A percentile compares a stretch with the other conserved stretches of the same genome.
Evolutionary conservation across 2,888 invertebrate species (phyloP).

Genomic region (Boloria euphrosyne): DNA sequence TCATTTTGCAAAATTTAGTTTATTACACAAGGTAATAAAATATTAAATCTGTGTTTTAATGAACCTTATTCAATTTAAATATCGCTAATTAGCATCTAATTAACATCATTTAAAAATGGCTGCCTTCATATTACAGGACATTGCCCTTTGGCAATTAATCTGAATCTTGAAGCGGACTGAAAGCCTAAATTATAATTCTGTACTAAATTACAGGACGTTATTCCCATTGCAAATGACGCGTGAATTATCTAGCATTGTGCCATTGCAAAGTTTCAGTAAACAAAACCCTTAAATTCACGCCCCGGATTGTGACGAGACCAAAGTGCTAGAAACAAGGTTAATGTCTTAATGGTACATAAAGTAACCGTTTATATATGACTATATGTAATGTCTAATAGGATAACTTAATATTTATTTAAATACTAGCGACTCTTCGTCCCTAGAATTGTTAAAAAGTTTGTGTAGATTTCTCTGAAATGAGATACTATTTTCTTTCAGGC

Average conservation of each 20-base stretch:
- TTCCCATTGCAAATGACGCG: slow-evolving; percentile 17
- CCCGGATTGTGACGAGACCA: slow-evolving; percentile 32
- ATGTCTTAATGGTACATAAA: slow-evolving; percentile 46
- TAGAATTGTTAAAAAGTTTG: too few relatives aligned
- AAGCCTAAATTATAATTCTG: slow-evolving; percentile 12
- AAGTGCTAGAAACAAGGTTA: slow-evolving; percentile 38
- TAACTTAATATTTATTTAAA: neutral
- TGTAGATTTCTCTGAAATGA: too few relatives aligned
- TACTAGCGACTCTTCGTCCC: too few relatives aligned
- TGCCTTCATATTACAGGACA: neutral
- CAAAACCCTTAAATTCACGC: slow-evolving; percentile 41
- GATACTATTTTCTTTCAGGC: too few relatives aligned
- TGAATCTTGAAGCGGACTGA: slow-evolving; percentile 4
- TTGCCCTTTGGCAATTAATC: neutral
- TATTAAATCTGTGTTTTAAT: too few relatives aligned
- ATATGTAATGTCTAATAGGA: slow-evolving; percentile 11
- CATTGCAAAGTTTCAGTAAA: slow-evolving; percentile 32
- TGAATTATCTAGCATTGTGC: slow-evolving; percentile 11
- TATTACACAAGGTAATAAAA: too few relatives aligned
- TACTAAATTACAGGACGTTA: slow-evolving; percentile 20
- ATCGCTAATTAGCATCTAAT: too few relatives aligned
- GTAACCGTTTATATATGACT: slow-evolving; percentile 37
- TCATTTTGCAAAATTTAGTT: too few relatives aligned
- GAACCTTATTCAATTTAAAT: too few relatives aligned
- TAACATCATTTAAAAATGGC: too few relatives aligned